phyloP scores from a whole-genome alignment of 35 echinoderm and acorn worm genomes.

The Anneissia japonica region DNA sequence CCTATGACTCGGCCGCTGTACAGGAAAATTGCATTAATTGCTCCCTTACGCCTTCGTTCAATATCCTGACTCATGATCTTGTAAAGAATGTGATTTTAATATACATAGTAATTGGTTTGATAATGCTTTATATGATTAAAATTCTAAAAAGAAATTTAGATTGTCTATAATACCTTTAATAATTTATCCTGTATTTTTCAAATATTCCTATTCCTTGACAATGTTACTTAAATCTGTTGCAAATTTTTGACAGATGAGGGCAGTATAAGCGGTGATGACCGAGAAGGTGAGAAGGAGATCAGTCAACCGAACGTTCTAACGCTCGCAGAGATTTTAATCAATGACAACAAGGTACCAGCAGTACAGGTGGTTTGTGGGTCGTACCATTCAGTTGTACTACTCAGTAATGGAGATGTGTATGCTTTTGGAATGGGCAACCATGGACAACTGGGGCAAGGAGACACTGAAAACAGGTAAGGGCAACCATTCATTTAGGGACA shows the following conservation, averaged over 20 bases:
- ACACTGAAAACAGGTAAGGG: conserved; percentile 57
- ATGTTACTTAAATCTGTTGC: no score
- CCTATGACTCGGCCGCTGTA: no score
- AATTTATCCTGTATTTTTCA: not conserved
- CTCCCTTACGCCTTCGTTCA: no score
- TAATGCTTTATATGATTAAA: no score
- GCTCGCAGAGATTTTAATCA: conserved; percentile 61
- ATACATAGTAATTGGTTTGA: no score
- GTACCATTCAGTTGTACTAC: conserved; percentile 73
- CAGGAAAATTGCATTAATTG: no score
- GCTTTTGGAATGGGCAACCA: conserved; percentile 75
- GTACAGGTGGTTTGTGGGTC: conserved; percentile 72
- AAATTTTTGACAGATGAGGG: conserved; percentile 63
- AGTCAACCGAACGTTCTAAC: conserved; percentile 61
- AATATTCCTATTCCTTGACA: not conserved
- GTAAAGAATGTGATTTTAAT: no score
- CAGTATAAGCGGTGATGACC: conserved; percentile 88
- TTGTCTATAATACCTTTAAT: no score
- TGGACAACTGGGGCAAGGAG: conserved; percentile 80
- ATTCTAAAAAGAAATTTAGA: no score
- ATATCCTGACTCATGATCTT: no score
- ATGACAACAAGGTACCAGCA: conserved; percentile 40
- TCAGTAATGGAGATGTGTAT: conserved; percentile 96
- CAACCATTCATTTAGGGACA: no score
- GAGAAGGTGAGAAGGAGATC: conserved; percentile 64